phyloP scores from a whole-genome alignment of 2,888 invertebrate species.

The Villa cingulata region DNA sequence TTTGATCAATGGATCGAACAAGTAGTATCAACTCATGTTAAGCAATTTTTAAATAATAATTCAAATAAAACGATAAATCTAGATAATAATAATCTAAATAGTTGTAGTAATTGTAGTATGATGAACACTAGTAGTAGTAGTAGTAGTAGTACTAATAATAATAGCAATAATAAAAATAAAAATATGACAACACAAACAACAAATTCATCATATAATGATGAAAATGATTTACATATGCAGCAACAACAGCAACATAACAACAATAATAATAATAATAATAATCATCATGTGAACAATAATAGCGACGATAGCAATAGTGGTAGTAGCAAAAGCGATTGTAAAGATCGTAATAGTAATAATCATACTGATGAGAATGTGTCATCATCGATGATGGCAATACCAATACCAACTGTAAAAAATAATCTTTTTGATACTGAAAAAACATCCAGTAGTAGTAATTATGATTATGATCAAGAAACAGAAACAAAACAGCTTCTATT shows the following conservation, averaged over 20 bases:
- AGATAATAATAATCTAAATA: constrained; percentile 14
- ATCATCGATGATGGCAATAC: neutral
- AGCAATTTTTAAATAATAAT: constrained; percentile 21
- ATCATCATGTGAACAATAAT: constrained; percentile 22
- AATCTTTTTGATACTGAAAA: constrained; percentile 18
- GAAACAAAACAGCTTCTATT: constrained; percentile 35
- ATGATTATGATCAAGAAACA: constrained; percentile 14
- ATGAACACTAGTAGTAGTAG: neutral
- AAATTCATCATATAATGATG: constrained; percentile 1
- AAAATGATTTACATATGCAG: neutral
- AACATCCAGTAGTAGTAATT: constrained; percentile 9
- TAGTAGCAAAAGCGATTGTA: too few species aligned
- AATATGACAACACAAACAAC: neutral
- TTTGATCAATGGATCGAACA: constrained; percentile 34
- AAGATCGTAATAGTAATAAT: constrained; percentile 10
- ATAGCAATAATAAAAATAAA: too few species aligned
- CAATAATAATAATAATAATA: constrained; percentile 28
- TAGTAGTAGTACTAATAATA: too few species aligned
- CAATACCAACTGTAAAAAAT: constrained; percentile 9
- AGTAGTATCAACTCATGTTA: constrained; percentile 28
- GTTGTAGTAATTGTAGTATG: constrained; percentile 13
- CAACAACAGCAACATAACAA: constrained; percentile 1
- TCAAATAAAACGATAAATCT: constrained; percentile 18
- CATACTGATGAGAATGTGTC: neutral
- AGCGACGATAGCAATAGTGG: neutral